phyloP scores from a whole-genome alignment of 1,140 invertebrate species.

The Pantala flavescens region DNA sequence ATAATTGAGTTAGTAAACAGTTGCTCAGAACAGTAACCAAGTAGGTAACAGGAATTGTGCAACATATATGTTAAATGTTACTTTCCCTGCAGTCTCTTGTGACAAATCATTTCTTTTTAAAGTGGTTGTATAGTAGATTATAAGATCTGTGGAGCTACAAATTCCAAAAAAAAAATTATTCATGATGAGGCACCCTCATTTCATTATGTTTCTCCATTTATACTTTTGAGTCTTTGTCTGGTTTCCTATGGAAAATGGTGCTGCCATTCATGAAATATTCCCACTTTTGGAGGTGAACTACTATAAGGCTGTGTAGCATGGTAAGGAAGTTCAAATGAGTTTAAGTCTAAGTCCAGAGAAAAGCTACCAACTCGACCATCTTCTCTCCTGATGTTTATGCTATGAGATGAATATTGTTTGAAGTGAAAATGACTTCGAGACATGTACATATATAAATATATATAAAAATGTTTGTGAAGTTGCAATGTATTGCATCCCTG shows the following conservation, averaged over 20 bases:
- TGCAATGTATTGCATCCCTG: background rate
- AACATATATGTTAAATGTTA: background rate
- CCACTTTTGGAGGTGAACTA: background rate
- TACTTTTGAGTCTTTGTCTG: background rate
- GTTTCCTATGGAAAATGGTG: background rate
- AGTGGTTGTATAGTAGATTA: background rate
- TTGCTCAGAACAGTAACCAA: background rate
- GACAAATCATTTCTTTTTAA: background rate
- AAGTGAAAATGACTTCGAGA: background rate
- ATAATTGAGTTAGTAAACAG: background rate
- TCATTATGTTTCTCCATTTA: background rate
- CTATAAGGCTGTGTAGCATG: background rate
- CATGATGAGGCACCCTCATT: background rate
- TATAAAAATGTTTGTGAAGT: background rate
- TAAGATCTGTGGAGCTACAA: background rate
- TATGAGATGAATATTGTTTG: background rate
- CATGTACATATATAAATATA: conserved; percentile 4
- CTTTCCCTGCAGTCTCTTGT: background rate
- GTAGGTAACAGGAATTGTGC: background rate
- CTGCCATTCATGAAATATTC: background rate
- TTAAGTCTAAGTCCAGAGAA: background rate
- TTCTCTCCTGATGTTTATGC: conserved; percentile 1
- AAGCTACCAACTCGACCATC: background rate
- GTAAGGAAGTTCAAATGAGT: background rate
- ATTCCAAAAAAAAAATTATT: background rate